Conservation (phyloP, 2,797 vertebrate genomes). For the Neosalanx taihuensis region DNA sequence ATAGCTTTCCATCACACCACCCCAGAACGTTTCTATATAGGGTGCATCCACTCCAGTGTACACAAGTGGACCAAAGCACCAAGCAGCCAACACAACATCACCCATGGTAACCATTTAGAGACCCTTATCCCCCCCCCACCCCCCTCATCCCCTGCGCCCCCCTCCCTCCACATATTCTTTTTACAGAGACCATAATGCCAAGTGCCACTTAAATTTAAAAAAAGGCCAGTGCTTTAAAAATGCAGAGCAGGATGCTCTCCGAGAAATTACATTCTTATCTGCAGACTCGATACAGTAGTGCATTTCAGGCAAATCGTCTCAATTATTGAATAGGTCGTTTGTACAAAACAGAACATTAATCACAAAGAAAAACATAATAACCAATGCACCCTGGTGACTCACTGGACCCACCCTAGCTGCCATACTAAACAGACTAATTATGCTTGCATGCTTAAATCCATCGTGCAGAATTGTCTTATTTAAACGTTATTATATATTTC, state of each 20-base stretch:
- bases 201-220: conserved; percentile 53
- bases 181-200: conserved; percentile 30
- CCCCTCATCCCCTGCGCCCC: not conserved
- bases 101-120: conserved; percentile 46
- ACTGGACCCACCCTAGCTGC: too few relatives aligned
- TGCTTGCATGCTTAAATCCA: too few relatives aligned
- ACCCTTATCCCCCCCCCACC: conserved; percentile 8
- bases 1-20: conserved; percentile 58
- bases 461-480: too few relatives aligned
- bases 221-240: conserved; percentile 43
- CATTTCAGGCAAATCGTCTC: conserved; percentile 43
- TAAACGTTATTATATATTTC: too few relatives aligned
- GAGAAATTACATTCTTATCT: conserved; percentile 64
- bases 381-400: not conserved
- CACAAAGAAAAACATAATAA: conserved; percentile 27
- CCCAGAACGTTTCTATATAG: conserved; percentile 45
- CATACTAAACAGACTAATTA: too few relatives aligned
- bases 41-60: conserved; percentile 29
- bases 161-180: conserved; percentile 12
- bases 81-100: conserved; percentile 49
- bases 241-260: conserved; percentile 43
- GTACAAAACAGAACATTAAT: conserved; percentile 30
- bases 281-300: conserved; percentile 41
- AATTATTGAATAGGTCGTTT: conserved; percentile 24
- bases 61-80: conserved; percentile 42